Percentiles rank a stretch among this genome's conserved stretches.
These are phyloP conservation scores for Campodea augens DNA, from an alignment of 1,140 invertebrate genomes.

Conservation along the genomic window DNA sequence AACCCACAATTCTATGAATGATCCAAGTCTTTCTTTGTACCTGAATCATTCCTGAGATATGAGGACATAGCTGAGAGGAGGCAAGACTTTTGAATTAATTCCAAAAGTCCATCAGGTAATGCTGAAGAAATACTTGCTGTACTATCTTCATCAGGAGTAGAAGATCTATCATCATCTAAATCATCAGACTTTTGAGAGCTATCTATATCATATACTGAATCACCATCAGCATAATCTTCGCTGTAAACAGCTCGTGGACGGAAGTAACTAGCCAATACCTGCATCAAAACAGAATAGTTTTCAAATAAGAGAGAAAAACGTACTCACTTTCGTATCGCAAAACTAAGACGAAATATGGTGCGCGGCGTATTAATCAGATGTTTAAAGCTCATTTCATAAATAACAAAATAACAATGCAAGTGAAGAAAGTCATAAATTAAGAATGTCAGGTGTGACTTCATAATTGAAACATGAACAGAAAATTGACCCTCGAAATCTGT, in stretches of 20 bases:
- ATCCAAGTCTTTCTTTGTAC: too few species aligned
- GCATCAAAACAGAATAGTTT: conserved; percentile 18
- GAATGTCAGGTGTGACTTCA: too few species aligned
- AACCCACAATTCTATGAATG: too few species aligned
- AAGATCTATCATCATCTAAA: too few species aligned
- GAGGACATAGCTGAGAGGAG: conserved; percentile 72
- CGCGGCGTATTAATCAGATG: not conserved
- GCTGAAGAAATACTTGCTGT: conserved; percentile 3
- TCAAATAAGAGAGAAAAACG: not conserved
- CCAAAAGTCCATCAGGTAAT: conserved; percentile 46
- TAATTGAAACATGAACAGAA: too few species aligned
- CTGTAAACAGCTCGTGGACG: conserved; percentile 32
- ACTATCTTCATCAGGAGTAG: conserved; percentile 11
- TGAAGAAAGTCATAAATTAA: too few species aligned
- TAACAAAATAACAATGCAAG: too few species aligned
- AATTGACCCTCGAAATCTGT: too few species aligned
- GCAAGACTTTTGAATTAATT: conserved; percentile 59
- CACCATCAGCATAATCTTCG: not conserved
- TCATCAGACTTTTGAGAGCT: too few species aligned
- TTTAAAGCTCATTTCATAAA: not conserved
- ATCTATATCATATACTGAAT: too few species aligned
- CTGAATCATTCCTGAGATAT: conserved; percentile 82
- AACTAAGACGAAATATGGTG: not conserved
- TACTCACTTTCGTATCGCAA: too few species aligned
- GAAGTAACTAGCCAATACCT: conserved; percentile 70